Percentiles rank a stretch among this genome's conserved stretches.
Evolutionary conservation across 2,113 vertebrate genomes (phyloP).

Genomic region (Megaceryle torquata): DNA sequence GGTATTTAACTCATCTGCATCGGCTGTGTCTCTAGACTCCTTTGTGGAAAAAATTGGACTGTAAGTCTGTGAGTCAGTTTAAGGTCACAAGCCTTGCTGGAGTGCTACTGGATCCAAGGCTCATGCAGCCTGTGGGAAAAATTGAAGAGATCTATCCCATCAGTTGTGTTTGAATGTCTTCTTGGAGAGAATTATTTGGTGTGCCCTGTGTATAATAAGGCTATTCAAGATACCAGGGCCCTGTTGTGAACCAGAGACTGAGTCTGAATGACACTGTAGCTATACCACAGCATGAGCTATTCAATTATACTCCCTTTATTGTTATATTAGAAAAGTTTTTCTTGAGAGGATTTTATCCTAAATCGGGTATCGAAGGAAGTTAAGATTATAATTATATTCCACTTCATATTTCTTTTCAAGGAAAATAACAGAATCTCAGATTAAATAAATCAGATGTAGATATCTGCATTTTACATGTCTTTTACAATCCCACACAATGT

Average conservation of each 20-base stretch:
- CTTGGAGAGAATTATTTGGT: neutral
- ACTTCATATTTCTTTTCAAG: neutral
- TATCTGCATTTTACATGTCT: neutral
- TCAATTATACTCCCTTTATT: neutral
- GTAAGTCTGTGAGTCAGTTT: neutral
- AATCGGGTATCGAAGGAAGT: neutral
- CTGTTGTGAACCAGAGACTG: neutral
- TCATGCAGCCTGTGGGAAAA: neutral
- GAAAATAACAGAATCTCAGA: neutral
- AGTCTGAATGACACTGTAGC: neutral
- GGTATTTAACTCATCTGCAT: neutral
- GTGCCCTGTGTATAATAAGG: neutral
- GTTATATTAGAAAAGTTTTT: neutral
- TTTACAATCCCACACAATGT: neutral
- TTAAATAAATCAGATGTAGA: neutral
- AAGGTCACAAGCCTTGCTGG: neutral
- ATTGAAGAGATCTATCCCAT: neutral
- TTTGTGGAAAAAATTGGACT: neutral
- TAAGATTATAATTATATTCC: neutral
- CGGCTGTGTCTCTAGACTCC: neutral
- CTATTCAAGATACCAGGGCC: neutral
- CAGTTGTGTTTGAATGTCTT: neutral
- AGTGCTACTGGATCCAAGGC: neutral
- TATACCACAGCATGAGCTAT: neutral
- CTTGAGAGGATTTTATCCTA: neutral